Conservation (phyloP, 2,888 invertebrate species). For the Tetheella fluctuosa region DNA sequence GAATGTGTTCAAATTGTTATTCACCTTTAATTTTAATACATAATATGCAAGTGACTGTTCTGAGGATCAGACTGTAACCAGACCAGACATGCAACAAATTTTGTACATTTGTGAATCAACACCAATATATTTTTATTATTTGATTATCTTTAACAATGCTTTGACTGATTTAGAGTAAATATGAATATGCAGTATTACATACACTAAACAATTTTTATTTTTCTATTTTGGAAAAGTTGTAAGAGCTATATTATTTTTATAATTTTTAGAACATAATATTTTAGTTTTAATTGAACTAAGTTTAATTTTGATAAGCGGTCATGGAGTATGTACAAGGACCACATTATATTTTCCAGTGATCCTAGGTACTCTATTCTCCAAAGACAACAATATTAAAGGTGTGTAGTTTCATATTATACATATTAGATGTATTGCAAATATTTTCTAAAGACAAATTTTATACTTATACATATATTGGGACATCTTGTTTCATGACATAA, state of each 20-base stretch:
- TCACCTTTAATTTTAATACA: slow-evolving; percentile 37
- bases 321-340: slow-evolving; percentile 48
- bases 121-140: slow-evolving; percentile 51
- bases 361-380: slow-evolving; percentile 62
- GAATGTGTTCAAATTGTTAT: slow-evolving; percentile 65
- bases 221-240: slow-evolving; percentile 70
- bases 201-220: slow-evolving; percentile 70
- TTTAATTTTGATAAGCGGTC: slow-evolving; percentile 51
- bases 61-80: slow-evolving; percentile 51
- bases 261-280: slow-evolving; percentile 63
- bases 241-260: slow-evolving; percentile 78
- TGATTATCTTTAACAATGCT: slow-evolving; percentile 65
- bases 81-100: slow-evolving; percentile 46
- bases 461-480: slow-evolving; percentile 37
- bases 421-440: slow-evolving; percentile 52
- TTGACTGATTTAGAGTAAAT: slow-evolving; percentile 81
- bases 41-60: slow-evolving; percentile 45
- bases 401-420: slow-evolving; percentile 38
- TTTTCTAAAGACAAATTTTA: slow-evolving; percentile 55
- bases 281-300: slow-evolving; percentile 51
- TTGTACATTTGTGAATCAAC: slow-evolving; percentile 47
- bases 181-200: slow-evolving; percentile 81
- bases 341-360: slow-evolving; percentile 54
- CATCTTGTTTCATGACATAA: slow-evolving; percentile 52
- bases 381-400: slow-evolving; percentile 48